Conservation (phyloP, 2,113 vertebrate genomes). For the Hyaena hyaena region DNA sequence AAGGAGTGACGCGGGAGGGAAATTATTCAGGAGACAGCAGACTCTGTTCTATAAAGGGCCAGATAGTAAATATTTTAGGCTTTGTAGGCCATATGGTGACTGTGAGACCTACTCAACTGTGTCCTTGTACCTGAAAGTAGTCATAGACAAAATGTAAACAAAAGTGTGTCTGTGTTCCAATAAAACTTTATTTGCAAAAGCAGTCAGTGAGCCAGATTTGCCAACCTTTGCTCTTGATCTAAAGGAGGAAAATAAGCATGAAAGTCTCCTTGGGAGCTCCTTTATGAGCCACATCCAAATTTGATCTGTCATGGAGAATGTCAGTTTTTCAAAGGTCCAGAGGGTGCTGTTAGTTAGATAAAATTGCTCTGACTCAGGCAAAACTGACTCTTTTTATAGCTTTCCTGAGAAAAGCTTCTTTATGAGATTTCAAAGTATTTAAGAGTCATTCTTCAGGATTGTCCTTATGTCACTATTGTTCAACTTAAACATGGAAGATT, state of each 20-base stretch:
- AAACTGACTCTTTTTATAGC: constrained; percentile 71
- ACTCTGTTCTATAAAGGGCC: neutral
- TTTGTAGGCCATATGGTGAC: neutral
- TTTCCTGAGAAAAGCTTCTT: constrained; percentile 64
- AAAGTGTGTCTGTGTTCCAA: constrained; percentile 20
- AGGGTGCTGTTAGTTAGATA: constrained; percentile 50
- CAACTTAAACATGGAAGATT: constrained; percentile 47
- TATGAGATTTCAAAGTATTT: constrained; percentile 56
- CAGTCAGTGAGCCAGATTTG: neutral
- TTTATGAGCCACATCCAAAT: constrained; percentile 31
- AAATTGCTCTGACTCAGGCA: constrained; percentile 69
- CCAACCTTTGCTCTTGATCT: neutral
- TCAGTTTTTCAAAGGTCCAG: constrained; percentile 50
- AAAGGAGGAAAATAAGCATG: constrained; percentile 23
- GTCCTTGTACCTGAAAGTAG: neutral
- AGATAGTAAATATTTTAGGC: neutral
- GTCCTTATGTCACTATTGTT: constrained; percentile 48
- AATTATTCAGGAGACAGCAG: neutral
- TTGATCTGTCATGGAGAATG: constrained; percentile 59
- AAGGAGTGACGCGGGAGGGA: neutral
- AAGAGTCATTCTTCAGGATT: constrained; percentile 66
- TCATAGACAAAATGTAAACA: neutral
- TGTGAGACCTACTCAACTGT: neutral
- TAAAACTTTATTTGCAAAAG: constrained; percentile 71
- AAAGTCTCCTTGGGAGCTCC: neutral